These are phyloP conservation scores for Rhinoraja longicauda DNA, from an alignment of 2,797 vertebrate species.

Conservation along the genomic window DNA sequence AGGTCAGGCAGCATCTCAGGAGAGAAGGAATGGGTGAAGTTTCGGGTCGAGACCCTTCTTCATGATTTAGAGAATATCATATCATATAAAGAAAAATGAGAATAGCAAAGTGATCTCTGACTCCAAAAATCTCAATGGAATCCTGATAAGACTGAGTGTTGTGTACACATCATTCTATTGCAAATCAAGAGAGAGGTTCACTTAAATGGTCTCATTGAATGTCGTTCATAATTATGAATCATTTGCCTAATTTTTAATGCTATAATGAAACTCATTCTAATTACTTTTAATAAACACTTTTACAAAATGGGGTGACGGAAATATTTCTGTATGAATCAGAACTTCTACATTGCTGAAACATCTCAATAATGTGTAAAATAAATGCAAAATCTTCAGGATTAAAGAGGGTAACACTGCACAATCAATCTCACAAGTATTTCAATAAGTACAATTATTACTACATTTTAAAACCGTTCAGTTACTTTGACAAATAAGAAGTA, in stretches of 20 bases:
- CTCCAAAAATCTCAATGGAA: neutral
- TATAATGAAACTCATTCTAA: neutral
- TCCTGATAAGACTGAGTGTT: neutral
- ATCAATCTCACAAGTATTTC: neutral
- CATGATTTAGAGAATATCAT: neutral
- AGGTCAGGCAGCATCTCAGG: no score
- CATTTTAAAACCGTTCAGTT: neutral
- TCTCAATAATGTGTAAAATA: neutral
- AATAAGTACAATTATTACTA: neutral
- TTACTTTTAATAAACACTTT: neutral
- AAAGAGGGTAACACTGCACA: neutral
- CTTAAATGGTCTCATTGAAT: neutral
- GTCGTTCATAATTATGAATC: neutral
- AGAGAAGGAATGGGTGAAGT: no score
- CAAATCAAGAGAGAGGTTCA: neutral
- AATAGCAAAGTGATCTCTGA: neutral
- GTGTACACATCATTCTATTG: neutral
- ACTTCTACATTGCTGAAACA: neutral
- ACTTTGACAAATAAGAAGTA: neutral
- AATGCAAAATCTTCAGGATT: neutral
- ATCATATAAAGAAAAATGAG: neutral
- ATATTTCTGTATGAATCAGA: neutral
- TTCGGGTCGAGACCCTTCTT: no score
- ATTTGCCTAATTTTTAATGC: neutral
- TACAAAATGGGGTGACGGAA: neutral